phyloP scores from a whole-genome alignment of 1,140 invertebrate genomes.

The Zaprionus davidi region DNA sequence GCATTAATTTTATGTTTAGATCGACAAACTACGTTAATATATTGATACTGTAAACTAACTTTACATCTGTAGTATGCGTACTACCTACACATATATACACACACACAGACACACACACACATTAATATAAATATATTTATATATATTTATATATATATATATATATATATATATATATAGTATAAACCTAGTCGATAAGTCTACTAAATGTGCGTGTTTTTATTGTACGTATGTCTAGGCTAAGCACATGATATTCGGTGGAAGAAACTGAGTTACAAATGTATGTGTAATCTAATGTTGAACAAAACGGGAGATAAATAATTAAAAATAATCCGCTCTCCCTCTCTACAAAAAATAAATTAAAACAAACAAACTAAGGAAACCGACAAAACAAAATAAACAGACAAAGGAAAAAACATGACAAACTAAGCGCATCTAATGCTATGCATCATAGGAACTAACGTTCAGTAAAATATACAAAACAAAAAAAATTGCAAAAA shows the following conservation, averaged over 20 bases:
- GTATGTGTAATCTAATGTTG: constrained; percentile 45
- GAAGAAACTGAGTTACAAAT: constrained; percentile 32
- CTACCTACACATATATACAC: constrained; percentile 30
- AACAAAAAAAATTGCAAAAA: constrained; percentile 39
- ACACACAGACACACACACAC: background rate
- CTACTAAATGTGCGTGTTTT: constrained; percentile 75
- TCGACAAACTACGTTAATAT: constrained; percentile 68
- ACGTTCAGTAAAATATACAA: constrained; percentile 63
- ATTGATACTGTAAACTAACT: constrained; percentile 38
- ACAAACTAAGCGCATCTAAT: constrained; percentile 75
- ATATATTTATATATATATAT: constrained; percentile 25
- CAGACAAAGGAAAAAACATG: constrained; percentile 60
- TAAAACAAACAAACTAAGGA: constrained; percentile 19
- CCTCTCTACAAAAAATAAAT: constrained; percentile 11
- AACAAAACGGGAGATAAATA: constrained; percentile 50
- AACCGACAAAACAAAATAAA: constrained; percentile 45
- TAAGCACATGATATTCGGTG: constrained; percentile 66
- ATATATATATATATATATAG: constrained; percentile 10
- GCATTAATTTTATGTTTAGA: constrained; percentile 83
- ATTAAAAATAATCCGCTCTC: constrained; percentile 47
- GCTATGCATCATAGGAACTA: constrained; percentile 56
- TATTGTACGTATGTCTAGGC: constrained; percentile 65
- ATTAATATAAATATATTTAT: constrained; percentile 20
- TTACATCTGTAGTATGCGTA: constrained; percentile 36
- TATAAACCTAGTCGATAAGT: constrained; percentile 49